phyloP scores from a whole-genome alignment of 2,888 invertebrate genomes.

The Bembecia ichneumoniformis region DNA sequence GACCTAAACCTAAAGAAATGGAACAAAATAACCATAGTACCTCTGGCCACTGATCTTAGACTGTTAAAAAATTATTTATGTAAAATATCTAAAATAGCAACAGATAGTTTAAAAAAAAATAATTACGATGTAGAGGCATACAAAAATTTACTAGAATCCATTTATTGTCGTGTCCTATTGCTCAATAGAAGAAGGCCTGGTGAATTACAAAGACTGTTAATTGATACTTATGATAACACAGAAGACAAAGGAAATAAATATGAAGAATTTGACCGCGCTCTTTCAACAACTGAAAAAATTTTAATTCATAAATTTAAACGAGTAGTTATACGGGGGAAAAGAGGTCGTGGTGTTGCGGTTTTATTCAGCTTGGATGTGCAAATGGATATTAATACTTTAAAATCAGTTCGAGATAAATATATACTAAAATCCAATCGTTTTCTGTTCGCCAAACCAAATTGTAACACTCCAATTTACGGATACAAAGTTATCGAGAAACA shows the following conservation, averaged over 20 bases:
- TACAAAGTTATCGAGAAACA: constrained; percentile 6
- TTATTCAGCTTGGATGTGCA: too few relatives aligned
- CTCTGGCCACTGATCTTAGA: constrained; percentile 18
- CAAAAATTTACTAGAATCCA: background rate
- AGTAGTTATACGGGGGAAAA: too few relatives aligned
- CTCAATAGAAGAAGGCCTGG: background rate
- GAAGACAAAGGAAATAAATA: background rate
- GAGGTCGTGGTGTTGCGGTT: too few relatives aligned
- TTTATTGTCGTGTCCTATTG: background rate
- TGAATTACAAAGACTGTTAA: background rate
- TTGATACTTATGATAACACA: background rate
- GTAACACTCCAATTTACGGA: background rate
- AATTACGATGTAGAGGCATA: background rate
- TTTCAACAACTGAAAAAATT: background rate
- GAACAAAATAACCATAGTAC: constrained; percentile 19
- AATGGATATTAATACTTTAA: too few relatives aligned
- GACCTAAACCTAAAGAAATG: constrained; percentile 18
- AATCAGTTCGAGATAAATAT: too few relatives aligned
- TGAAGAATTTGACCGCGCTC: background rate
- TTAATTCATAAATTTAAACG: too few relatives aligned
- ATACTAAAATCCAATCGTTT: too few relatives aligned
- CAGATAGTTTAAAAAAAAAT: background rate
- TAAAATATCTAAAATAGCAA: constrained; percentile 1
- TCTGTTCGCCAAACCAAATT: too few relatives aligned
- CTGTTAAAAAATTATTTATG: constrained; percentile 12